Conservation (phyloP, 37 sponge, comb jelly and placozoan genomes). For the Haliclona indistincta region DNA sequence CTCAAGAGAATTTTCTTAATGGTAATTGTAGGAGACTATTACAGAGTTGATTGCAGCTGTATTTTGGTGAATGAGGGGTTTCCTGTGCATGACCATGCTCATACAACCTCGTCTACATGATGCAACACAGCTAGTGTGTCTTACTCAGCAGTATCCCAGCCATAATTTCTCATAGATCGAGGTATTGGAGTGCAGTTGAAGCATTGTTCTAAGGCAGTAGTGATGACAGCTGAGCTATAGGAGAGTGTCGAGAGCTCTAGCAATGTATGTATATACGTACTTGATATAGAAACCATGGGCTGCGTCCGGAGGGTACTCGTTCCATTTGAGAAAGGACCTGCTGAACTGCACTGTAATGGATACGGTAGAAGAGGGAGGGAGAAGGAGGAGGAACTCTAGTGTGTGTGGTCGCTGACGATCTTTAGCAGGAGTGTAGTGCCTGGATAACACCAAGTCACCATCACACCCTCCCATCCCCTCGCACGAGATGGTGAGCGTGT, state of each 20-base stretch:
- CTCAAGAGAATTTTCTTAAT: no score
- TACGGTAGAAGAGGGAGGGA: conserved; percentile 82
- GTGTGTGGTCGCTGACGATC: conserved; percentile 82
- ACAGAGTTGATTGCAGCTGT: no score
- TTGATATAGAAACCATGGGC: conserved; percentile 96
- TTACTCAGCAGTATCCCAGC: no score
- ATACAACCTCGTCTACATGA: no score
- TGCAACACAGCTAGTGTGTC: no score
- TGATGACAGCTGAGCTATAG: conserved; percentile 69
- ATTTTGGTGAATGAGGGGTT: no score
- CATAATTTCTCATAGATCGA: not conserved
- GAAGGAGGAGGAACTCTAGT: conserved; percentile 67
- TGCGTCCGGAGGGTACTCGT: conserved; percentile 95
- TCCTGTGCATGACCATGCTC: no score
- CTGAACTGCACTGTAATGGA: conserved; percentile 75
- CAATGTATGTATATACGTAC: conserved; percentile 6
- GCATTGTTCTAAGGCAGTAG: conserved; percentile 44
- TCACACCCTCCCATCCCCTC: not conserved
- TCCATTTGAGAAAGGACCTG: conserved; percentile 92
- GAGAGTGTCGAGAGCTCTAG: not conserved
- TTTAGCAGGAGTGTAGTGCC: conserved; percentile 43
- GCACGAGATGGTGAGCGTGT: conserved; percentile 59
- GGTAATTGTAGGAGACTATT: no score
- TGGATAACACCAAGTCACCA: not conserved
- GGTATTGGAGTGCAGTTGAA: conserved; percentile 43